Conservation (phyloP, 2,888 invertebrate species). For the Hypercompe scribonia region DNA sequence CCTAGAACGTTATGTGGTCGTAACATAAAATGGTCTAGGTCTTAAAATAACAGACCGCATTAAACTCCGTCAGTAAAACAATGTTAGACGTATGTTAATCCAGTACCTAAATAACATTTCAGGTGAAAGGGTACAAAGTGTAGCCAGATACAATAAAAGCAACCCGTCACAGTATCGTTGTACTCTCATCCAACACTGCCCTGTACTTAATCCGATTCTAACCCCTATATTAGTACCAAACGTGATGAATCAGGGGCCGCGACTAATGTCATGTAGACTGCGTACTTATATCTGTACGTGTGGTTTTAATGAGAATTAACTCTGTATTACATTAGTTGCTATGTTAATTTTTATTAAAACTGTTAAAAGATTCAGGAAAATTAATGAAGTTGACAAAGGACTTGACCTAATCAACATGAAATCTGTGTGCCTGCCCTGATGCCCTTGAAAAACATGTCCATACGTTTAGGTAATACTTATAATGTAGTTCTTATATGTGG, state of each 20-base stretch:
- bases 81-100: conserved; percentile 18
- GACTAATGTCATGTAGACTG: conserved; percentile 16
- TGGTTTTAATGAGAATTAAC: not conserved
- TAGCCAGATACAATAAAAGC: conserved; percentile 43
- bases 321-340: not conserved
- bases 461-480: not conserved
- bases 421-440: not conserved
- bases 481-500: not conserved
- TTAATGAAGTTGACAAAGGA: not conserved
- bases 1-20: not conserved
- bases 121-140: conserved; percentile 41
- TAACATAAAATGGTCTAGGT: not conserved
- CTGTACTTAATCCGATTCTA: conserved; percentile 65
- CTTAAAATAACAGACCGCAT: not conserved
- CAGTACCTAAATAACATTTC: conserved; percentile 33
- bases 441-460: no score
- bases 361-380: not conserved
- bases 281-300: conserved; percentile 2
- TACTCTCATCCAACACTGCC: conserved; percentile 37
- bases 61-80: not conserved
- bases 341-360: not conserved
- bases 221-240: conserved; percentile 61
- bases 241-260: conserved; percentile 43
- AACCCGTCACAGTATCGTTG: conserved; percentile 39
- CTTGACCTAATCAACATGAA: not conserved